Base-by-base conservation (phyloP, 2,113 vertebrate genomes). In the Hirundichthys speculiger region DNA sequence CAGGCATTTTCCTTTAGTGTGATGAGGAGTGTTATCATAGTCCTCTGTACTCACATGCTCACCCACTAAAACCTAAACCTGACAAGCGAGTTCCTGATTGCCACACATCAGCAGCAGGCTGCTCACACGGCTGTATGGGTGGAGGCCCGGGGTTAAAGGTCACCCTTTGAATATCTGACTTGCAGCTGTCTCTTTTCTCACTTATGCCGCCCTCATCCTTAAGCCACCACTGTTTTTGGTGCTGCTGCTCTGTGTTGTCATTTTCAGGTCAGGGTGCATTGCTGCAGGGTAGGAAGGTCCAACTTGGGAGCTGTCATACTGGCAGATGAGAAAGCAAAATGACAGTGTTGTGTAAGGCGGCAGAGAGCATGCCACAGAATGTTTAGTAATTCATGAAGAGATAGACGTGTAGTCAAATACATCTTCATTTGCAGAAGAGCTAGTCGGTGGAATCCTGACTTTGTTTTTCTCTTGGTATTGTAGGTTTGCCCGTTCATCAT, bases 141-240 rank as follows among this genome's bases (percentile, higher is more conserved):
- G 86, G 84, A 69, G 84, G 74, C 78, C 69, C 1, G 21, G 40
- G 89, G 86, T 86, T 65, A 89, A 77, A 84, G 88, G 81, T 86
- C 87, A 77, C 46, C 22, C n/a, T 69, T 53, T 53, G 59, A 78
- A 88, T 81, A 90, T 72, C 76, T 72, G 52, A 51, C 60, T 67
- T 76, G 67, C 80, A 84, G 83, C 88, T 84, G 79, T 72, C 64
- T 67, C 73, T 57, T 39, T 22, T 0, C 60, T 61, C 52, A 19
- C 20, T 56, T 21, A 0, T 0, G 58, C 5, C 40, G 45, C 30
- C 19, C 24, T 40, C 7, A 46, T 56, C 63, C 51, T 55, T 55
- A 43, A 79, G 63, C 42, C 60, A 20, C 45, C 12, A 10, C 40
- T 13, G 40, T 21, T 16, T 39, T 53, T 4, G 47, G 66, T 60